Conservation (phyloP, 2,113 vertebrate species). For the Axis porcinus region DNA sequence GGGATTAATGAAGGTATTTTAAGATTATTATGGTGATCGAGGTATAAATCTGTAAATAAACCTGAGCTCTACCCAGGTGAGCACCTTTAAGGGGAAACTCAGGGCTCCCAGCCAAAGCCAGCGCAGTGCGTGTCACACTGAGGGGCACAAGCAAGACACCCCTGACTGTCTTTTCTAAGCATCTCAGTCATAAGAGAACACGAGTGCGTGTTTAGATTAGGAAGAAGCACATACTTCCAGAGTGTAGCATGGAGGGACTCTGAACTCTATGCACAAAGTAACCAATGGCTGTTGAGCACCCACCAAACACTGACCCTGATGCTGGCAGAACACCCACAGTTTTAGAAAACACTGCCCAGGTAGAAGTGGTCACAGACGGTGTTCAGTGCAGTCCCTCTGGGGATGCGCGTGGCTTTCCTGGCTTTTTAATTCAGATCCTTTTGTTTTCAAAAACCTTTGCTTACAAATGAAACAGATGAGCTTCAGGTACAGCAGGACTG, state of each 20-base stretch:
- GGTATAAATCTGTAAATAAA: not conserved
- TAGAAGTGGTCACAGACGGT: not conserved
- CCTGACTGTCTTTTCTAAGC: not conserved
- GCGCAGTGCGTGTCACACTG: not conserved
- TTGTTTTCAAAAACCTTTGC: not conserved
- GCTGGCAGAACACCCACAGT: not conserved
- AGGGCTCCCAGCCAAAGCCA: not conserved
- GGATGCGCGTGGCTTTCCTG: not conserved
- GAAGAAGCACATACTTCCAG: not conserved
- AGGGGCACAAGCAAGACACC: not conserved
- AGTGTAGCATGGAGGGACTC: not conserved
- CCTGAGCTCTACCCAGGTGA: not conserved
- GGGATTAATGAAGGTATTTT: not conserved
- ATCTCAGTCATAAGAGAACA: not conserved
- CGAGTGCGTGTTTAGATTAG: not conserved
- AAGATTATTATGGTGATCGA: not conserved
- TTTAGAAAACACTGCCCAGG: not conserved
- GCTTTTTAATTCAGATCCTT: not conserved
- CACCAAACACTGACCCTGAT: not conserved
- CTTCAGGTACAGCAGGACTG: not conserved
- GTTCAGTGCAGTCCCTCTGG: not conserved
- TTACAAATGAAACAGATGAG: not conserved
- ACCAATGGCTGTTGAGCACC: not conserved
- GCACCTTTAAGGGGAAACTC: not conserved
- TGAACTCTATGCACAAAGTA: not conserved